Percentiles rank a stretch among this genome's conserved stretches.
phyloP scores from a whole-genome alignment of 2,113 vertebrate species.

The Eurystomus gularis region DNA sequence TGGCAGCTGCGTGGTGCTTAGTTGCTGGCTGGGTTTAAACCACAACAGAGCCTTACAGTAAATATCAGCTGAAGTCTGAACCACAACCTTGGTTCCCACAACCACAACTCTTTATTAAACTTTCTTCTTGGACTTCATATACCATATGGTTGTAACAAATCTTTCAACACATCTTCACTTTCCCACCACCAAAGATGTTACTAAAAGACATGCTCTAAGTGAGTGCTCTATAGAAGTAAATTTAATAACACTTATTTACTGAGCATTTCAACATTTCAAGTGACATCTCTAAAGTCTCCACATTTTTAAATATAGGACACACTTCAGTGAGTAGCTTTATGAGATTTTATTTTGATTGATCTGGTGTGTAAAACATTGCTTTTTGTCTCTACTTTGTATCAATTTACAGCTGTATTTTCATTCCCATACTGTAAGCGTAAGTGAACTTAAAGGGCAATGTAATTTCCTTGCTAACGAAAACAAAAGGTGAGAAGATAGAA shows the following conservation, averaged over 20 bases:
- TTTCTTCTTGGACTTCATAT: neutral
- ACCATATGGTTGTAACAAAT: neutral
- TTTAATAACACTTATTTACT: neutral
- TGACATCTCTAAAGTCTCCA: neutral
- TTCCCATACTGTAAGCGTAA: neutral
- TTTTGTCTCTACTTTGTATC: neutral
- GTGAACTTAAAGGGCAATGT: neutral
- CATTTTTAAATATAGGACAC: neutral
- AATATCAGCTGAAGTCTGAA: neutral
- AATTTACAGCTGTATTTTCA: neutral
- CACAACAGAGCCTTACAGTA: neutral
- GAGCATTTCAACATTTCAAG: neutral
- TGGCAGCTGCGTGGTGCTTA: neutral
- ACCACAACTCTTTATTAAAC: neutral
- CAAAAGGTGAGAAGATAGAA: neutral
- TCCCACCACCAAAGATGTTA: neutral
- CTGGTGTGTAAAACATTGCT: neutral
- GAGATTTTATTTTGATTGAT: constrained; percentile 16
- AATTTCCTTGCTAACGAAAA: neutral
- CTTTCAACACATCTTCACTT: neutral
- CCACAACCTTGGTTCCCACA: neutral
- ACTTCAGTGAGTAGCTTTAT: neutral
- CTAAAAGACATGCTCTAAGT: neutral
- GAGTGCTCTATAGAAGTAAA: neutral
- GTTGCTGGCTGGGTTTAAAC: neutral